Evolutionary conservation across 2,797 vertebrate genomes (phyloP).

Genomic region (Pogoniulus pusillus): DNA sequence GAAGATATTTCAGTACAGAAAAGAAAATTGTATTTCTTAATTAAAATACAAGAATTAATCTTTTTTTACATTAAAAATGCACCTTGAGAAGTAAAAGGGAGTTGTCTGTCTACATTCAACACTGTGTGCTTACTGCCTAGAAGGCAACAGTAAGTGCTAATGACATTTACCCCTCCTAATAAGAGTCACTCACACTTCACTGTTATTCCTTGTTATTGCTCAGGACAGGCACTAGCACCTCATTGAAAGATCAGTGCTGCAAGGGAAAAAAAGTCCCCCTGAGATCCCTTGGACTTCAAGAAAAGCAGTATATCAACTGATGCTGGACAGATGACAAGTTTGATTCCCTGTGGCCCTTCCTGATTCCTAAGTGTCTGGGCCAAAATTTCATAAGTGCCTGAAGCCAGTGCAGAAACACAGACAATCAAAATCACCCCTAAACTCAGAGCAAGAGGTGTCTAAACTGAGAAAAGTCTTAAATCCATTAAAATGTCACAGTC

Average conservation of each 20-base stretch:
- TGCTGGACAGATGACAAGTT: conserved; percentile 69
- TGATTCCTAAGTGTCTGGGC: conserved; percentile 37
- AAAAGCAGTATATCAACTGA: conserved; percentile 75
- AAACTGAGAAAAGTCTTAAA: conserved; percentile 45
- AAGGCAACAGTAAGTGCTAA: conserved; percentile 72
- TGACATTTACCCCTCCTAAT: conserved; percentile 78
- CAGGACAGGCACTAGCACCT: conserved; percentile 76
- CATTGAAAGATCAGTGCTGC: conserved; percentile 77
- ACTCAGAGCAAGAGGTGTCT: conserved; percentile 7
- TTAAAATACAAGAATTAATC: conserved; percentile 62
- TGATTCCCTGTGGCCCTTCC: conserved; percentile 63
- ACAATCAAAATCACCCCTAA: conserved; percentile 56
- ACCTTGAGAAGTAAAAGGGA: conserved; percentile 36
- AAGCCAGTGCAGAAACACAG: conserved; percentile 62
- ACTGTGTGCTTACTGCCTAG: conserved; percentile 54
- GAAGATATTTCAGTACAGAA: neutral
- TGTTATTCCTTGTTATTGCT: conserved; percentile 76
- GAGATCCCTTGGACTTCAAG: conserved; percentile 68
- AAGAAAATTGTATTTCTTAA: conserved; percentile 55
- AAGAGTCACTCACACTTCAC: conserved; percentile 77
- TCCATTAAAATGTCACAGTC: conserved; percentile 41
- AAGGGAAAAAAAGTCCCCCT: conserved; percentile 68
- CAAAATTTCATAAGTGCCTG: conserved; percentile 40
- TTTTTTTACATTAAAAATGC: conserved; percentile 45
- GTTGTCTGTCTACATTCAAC: conserved; percentile 44